Conservation (phyloP, 2,113 vertebrate genomes). For the Serinus canaria region DNA sequence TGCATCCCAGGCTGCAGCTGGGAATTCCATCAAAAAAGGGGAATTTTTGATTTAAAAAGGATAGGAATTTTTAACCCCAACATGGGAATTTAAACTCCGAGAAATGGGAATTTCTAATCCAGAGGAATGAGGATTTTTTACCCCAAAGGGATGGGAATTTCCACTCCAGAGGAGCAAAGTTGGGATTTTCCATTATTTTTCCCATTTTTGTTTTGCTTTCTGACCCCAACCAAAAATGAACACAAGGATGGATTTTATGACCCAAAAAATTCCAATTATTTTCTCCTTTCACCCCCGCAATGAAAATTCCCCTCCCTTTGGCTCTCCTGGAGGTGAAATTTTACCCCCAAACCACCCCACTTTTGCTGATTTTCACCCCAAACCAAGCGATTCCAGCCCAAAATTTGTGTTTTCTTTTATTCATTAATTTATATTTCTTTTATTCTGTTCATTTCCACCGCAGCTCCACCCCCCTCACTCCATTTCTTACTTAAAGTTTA, state of each 20-base stretch:
- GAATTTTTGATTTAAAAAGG: neutral
- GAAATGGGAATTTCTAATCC: neutral
- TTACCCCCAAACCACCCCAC: neutral
- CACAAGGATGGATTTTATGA: neutral
- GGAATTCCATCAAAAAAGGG: neutral
- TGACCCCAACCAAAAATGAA: neutral
- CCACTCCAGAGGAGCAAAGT: neutral
- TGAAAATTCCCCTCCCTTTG: neutral
- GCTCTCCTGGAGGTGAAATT: neutral
- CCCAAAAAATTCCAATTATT: neutral
- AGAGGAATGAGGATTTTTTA: neutral
- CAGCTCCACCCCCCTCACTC: neutral
- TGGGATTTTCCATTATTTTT: neutral
- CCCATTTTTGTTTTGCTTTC: neutral
- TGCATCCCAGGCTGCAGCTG: neutral
- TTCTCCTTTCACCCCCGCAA: neutral
- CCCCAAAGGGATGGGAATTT: neutral
- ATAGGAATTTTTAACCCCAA: neutral
- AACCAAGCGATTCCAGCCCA: neutral
- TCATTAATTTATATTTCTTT: neutral
- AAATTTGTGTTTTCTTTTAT: neutral
- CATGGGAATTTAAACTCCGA: neutral
- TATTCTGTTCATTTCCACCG: neutral
- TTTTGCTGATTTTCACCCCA: neutral
- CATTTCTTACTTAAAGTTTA: neutral